Evolutionary conservation across 2,797 vertebrate genomes (phyloP).

Genomic region (Sebastes dallii): DNA sequence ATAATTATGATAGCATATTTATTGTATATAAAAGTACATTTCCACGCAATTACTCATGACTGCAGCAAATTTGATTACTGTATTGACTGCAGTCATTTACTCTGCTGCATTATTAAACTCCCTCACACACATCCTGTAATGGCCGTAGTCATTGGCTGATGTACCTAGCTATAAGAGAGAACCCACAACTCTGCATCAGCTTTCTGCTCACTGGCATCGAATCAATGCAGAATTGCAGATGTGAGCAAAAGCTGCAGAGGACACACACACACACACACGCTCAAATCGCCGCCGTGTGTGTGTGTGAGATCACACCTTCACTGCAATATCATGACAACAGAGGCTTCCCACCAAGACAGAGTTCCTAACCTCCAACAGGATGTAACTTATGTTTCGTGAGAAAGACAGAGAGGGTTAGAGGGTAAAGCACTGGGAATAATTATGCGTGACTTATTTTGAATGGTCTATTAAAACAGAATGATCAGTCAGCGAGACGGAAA

Average conservation of each 20-base stretch:
- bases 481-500: conserved; percentile 48
- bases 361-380: conserved; percentile 27
- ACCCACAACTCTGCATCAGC: conserved; percentile 55
- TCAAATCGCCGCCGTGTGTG: not conserved
- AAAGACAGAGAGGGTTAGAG: conserved; percentile 35
- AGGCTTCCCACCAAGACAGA: conserved; percentile 9
- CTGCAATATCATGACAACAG: conserved; percentile 45
- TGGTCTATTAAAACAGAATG: conserved; percentile 49
- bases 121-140: conserved; percentile 40
- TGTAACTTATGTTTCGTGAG: conserved; percentile 6
- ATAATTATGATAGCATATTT: not conserved
- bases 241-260: conserved; percentile 70
- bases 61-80: conserved; percentile 50
- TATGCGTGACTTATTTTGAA: conserved; percentile 53
- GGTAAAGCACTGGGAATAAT: conserved; percentile 36
- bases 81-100: conserved; percentile 64
- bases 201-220: conserved; percentile 67
- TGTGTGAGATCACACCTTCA: conserved; percentile 28
- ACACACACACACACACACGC: conserved; percentile 12
- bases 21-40: conserved; percentile 6
- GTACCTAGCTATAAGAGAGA: conserved; percentile 55
- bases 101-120: conserved; percentile 61
- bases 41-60: conserved; percentile 22
- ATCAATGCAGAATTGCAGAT: conserved; percentile 73
- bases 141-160: conserved; percentile 50